A percentile compares a stretch with the other conserved stretches of the same genome.
Conservation (phyloP, 2,797 vertebrate species). For the Microctenopoma lineatum region DNA sequence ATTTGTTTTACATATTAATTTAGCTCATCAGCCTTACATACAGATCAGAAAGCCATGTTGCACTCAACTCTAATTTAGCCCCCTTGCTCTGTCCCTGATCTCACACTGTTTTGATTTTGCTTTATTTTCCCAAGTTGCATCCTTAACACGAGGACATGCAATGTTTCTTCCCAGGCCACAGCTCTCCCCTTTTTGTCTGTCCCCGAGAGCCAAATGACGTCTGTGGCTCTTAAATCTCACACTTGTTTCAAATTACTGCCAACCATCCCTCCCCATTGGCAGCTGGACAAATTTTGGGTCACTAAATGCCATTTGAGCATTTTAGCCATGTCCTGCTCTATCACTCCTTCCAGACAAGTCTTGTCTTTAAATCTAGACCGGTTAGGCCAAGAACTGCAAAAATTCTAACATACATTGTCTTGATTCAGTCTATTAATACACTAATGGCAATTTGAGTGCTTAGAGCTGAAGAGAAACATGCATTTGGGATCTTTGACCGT, state of each 20-base stretch:
- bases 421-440: not conserved
- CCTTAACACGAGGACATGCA: constrained; percentile 58
- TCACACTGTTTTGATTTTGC: constrained; percentile 51
- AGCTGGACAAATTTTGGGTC: constrained; percentile 61
- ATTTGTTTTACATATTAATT: constrained; percentile 48
- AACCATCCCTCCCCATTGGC: constrained; percentile 60
- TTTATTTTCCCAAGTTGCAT: constrained; percentile 43
- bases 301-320: constrained; percentile 66
- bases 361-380: constrained; percentile 2
- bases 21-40: constrained; percentile 35
- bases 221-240: constrained; percentile 55
- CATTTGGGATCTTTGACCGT: not conserved
- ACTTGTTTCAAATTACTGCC: constrained; percentile 56
- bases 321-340: constrained; percentile 44
- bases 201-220: constrained; percentile 65
- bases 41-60: constrained; percentile 46
- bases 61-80: constrained; percentile 53
- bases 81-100: constrained; percentile 46
- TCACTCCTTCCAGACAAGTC: constrained; percentile 14
- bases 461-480: not conserved
- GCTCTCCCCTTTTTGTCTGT: constrained; percentile 38
- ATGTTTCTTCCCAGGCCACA: constrained; percentile 48
- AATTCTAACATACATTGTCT: not conserved
- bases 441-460: not conserved
- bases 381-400: constrained; percentile 19